phyloP scores from a whole-genome alignment of 2,797 vertebrate genomes.

The Gila robusta region DNA sequence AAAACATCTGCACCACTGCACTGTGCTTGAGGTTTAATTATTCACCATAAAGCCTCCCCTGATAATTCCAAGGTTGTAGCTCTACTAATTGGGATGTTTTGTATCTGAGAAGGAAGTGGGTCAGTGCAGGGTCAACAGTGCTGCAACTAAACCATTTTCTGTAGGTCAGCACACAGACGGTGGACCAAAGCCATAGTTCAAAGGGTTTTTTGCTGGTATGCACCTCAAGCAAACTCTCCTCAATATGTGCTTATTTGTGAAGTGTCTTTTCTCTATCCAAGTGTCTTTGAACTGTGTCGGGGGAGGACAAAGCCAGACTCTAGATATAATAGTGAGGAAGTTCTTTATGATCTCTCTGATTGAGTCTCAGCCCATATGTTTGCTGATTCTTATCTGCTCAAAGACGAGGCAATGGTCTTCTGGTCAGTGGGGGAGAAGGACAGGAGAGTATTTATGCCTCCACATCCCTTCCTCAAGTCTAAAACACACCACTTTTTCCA shows the following conservation, averaged over 20 bases:
- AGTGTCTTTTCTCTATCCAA: slow-evolving; percentile 18
- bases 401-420: slow-evolving; percentile 35
- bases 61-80: slow-evolving; percentile 39
- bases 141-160: slow-evolving; percentile 56
- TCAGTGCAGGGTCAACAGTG: slow-evolving; percentile 56
- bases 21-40: slow-evolving; percentile 15
- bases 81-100: slow-evolving; percentile 57
- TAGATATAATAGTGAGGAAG: slow-evolving; percentile 51
- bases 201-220: slow-evolving; percentile 29
- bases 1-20: slow-evolving; percentile 11
- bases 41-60: slow-evolving; percentile 28
- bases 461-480: slow-evolving; percentile 43
- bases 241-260: slow-evolving; percentile 27
- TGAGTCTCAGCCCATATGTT: slow-evolving; percentile 38
- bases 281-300: slow-evolving; percentile 47
- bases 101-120: slow-evolving; percentile 45
- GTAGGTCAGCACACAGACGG: slow-evolving; percentile 10
- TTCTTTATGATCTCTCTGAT: slow-evolving; percentile 56
- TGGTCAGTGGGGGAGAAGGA: slow-evolving; percentile 22
- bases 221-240: slow-evolving; percentile 9
- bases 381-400: slow-evolving; percentile 53
- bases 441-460: slow-evolving; percentile 32
- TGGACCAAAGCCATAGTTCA: slow-evolving; percentile 15
- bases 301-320: slow-evolving; percentile 18
- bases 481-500: slow-evolving; percentile 20